Evolutionary conservation across 2,888 invertebrate genomes (phyloP).

Genomic region (Ferrisia virgata): DNA sequence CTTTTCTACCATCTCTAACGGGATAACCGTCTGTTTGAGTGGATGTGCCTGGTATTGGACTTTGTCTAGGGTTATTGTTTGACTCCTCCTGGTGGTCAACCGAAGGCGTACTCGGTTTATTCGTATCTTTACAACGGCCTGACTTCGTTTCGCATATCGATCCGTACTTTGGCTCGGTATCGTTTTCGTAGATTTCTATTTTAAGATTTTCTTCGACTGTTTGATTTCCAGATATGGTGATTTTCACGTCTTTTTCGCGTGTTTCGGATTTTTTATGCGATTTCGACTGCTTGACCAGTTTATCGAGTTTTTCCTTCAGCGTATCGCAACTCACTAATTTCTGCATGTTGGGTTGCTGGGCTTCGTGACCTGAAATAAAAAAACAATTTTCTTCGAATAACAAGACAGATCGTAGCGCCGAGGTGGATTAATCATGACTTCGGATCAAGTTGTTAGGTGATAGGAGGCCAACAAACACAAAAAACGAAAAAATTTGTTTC

Average conservation of each 20-base stretch:
- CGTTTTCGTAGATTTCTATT: background rate
- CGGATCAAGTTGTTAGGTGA: too few species aligned
- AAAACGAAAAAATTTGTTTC: too few species aligned
- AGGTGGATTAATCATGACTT: too few species aligned
- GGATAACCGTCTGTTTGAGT: background rate
- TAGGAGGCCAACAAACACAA: too few species aligned
- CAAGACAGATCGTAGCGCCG: too few species aligned
- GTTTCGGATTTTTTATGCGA: constrained; percentile 9
- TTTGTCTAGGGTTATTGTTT: background rate
- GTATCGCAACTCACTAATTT: constrained; percentile 37
- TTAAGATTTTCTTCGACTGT: background rate
- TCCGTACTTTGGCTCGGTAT: background rate
- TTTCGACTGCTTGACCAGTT: constrained; percentile 35
- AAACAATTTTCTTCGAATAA: too few species aligned
- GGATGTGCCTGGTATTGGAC: background rate
- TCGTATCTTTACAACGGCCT: too few species aligned
- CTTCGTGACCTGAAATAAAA: constrained; percentile 19
- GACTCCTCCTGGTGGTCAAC: background rate
- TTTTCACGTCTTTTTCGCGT: background rate
- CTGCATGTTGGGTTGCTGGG: constrained; percentile 6
- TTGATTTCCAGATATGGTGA: background rate
- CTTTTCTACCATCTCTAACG: background rate
- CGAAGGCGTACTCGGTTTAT: background rate
- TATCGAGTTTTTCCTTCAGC: constrained; percentile 38
- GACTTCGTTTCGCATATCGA: background rate